Conservation (phyloP, 2,797 vertebrate species). For the Meda fulgida region DNA sequence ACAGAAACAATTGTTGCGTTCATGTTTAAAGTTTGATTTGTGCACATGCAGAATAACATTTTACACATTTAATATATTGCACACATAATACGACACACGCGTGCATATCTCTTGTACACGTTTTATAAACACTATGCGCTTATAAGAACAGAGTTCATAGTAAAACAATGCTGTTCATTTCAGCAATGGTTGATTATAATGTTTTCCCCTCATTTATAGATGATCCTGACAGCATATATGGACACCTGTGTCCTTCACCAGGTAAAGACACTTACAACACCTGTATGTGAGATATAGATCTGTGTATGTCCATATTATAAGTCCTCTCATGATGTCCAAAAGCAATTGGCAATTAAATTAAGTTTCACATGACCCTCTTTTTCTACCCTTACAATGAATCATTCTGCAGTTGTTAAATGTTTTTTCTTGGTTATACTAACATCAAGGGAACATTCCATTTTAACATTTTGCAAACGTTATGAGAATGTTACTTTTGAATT, state of each 20-base stretch:
- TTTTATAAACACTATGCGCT: background rate
- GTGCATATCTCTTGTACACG: background rate
- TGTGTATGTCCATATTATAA: background rate
- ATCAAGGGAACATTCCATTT: background rate
- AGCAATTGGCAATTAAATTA: background rate
- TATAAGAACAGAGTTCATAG: background rate
- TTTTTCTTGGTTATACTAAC: background rate
- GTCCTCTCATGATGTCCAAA: background rate
- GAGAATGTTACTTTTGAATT: background rate
- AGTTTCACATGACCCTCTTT: background rate
- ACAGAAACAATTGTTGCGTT: conserved; percentile 2
- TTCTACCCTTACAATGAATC: background rate
- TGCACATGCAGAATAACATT: background rate
- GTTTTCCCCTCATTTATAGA: background rate
- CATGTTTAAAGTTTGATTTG: background rate
- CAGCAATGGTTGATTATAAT: background rate
- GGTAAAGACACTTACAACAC: conserved; percentile 9
- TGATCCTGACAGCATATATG: conserved; percentile 18
- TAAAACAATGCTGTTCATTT: background rate
- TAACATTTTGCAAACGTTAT: background rate
- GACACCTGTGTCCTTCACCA: conserved; percentile 46
- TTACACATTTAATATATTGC: too few relatives aligned
- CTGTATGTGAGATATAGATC: background rate
- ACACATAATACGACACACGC: background rate
- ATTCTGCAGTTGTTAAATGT: background rate